Conservation (phyloP, 2,888 invertebrate species). For the Leptarthrus brevirostris region DNA sequence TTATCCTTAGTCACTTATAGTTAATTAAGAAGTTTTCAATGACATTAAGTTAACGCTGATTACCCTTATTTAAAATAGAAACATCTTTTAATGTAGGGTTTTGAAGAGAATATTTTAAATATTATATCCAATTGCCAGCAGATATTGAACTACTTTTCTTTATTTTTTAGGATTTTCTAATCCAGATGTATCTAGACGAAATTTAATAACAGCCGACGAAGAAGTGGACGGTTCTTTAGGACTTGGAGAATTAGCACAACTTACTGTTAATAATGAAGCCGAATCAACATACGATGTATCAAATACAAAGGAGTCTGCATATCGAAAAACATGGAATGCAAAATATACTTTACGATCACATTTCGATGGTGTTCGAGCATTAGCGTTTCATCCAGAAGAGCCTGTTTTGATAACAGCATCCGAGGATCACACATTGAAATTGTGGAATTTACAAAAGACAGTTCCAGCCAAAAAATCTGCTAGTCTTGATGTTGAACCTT, state of each 20-base stretch:
- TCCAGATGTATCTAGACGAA: slow-evolving; percentile 60
- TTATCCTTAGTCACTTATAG: no score
- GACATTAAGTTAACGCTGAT: no score
- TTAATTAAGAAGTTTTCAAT: no score
- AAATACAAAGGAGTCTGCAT: slow-evolving; percentile 87
- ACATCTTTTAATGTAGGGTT: no score
- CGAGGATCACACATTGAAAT: slow-evolving; percentile 97
- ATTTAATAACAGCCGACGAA: slow-evolving; percentile 67
- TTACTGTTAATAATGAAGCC: slow-evolving; percentile 97
- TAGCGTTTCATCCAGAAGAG: slow-evolving; percentile 95
- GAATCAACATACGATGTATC: slow-evolving; percentile 89
- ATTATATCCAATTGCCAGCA: no score
- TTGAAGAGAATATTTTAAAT: no score
- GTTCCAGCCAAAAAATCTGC: slow-evolving; percentile 97
- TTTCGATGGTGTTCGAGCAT: slow-evolving; percentile 90
- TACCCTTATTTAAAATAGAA: no score
- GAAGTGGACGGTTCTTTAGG: slow-evolving; percentile 82
- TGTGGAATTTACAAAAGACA: slow-evolving; percentile 99
- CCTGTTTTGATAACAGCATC: slow-evolving; percentile 97
- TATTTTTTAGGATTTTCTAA: slow-evolving; percentile 45
- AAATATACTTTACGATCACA: slow-evolving; percentile 96
- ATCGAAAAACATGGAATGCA: slow-evolving; percentile 95
- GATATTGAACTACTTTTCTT: not conserved
- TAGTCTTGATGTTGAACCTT: slow-evolving; percentile 96
- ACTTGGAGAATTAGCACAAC: slow-evolving; percentile 94